Conservation (phyloP, 2,797 vertebrate species). For the Leptatherina wallacei region DNA sequence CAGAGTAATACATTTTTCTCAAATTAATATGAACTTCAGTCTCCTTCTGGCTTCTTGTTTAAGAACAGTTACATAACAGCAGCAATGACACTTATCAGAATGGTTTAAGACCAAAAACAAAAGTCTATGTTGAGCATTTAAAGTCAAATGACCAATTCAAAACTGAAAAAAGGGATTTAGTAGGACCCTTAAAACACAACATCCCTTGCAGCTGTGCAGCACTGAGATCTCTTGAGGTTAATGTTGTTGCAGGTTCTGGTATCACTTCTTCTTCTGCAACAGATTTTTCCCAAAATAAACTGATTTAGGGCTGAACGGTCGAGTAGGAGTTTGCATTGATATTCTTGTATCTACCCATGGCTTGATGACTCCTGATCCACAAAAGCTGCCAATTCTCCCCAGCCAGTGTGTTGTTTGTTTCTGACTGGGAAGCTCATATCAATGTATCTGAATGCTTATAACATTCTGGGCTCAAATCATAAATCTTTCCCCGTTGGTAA, state of each 20-base stretch:
- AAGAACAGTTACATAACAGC: background rate
- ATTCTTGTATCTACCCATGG: background rate
- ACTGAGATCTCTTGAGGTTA: slow-evolving; percentile 43
- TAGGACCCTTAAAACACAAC: slow-evolving; percentile 1
- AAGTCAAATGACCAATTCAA: background rate
- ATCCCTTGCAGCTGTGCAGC: slow-evolving; percentile 38
- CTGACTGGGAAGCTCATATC: background rate
- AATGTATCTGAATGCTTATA: background rate
- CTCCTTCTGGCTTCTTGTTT: slow-evolving; percentile 3
- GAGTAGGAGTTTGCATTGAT: background rate
- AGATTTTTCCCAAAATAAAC: slow-evolving; percentile 22
- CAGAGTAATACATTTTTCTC: background rate
- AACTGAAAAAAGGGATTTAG: slow-evolving; percentile 15
- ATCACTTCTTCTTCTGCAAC: slow-evolving; percentile 50
- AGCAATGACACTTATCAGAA: slow-evolving; percentile 10
- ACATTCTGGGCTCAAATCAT: background rate
- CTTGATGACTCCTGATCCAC: background rate
- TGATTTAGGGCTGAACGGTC: background rate
- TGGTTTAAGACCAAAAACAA: background rate
- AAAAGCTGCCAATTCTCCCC: background rate
- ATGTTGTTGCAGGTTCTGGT: slow-evolving; percentile 15
- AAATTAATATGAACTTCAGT: background rate
- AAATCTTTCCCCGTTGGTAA: background rate
- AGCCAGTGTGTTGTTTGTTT: background rate
- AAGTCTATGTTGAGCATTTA: background rate